Evolutionary conservation across 2,888 invertebrate species (phyloP), one percentile per base, ranked within the genome.

Genomic region (Geotrupes spiniger): DNA sequence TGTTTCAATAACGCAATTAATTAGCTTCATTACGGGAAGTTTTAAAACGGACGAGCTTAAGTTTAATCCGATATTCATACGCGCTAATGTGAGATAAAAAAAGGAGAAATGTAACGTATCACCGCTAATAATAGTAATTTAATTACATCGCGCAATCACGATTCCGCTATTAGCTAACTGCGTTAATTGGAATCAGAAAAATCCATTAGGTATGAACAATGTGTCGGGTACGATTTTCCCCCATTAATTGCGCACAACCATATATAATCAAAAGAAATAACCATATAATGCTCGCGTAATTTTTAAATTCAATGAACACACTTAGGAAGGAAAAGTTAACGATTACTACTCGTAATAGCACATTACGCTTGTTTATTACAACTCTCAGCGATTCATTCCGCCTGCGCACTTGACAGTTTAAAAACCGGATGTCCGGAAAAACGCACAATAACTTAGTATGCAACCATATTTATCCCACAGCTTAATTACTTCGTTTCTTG

Each of bases 401-500:
- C 14, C 12, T n/a, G 15, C 14, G 14, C 12, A 12, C 31, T 12
- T 31, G 33, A 15, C 33, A 33, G 33, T 9, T 33, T 33, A 33
- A 33, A 33, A 33, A 33, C 14, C 33, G 33, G 33, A 11, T 6
- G 15, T 33, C 33, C 33, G 12, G 33, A 33, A n/a, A 33, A 11
- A 10, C 33, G 33, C 2, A 33, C 33, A 33, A 33, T 33, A 8
- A 33, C 2, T 8, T 14, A 33, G 14, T 33, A 33, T 12, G 14
- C 33, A 33, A 33, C 14, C 5, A 1, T 15, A 14, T 9, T 33
- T 14, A 33, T 33, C 33, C 14, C 33, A 33, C 12, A 10, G 33
- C 9, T 33, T 5, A 11, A 33, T 14, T 33, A 14, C 28, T 68
- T 68, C 67, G 67, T 67, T 62, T 64, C 52, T 57, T 11, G 9